Evolutionary conservation across 2,113 vertebrate genomes (phyloP), one percentile per base, ranked within the genome.

Genomic region (Mobula hypostoma): DNA sequence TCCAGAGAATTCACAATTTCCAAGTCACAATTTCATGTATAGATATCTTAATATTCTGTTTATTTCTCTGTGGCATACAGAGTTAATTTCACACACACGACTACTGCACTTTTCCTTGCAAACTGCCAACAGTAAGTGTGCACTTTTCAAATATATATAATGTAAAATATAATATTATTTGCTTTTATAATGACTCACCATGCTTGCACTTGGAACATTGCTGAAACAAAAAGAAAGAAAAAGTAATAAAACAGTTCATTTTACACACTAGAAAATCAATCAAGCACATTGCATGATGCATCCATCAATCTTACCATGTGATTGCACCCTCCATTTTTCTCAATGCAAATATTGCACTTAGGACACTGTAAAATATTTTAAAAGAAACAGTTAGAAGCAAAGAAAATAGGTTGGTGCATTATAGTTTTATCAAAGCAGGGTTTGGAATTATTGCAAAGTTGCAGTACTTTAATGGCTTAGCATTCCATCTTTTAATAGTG

Each of bases 181-280:
- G 61, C 58, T 29, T 66, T 32, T 88, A 63, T 90, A 15, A 36
- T 83, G 94, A 96, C 97, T 98, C 96, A 99, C 99, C 99, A 83
- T 99, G 99, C 97, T 99, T 99, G 96, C 99, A 99, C 97, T 99
- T 99, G 96, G 99, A 99, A 97, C 99, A 99, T 99, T 99, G 99
- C 99, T 99, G 97, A 94, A 98, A 97, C 90, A 93, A 96, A 95
- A 94, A 96, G 94, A 94, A 97, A 32, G 94, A 94, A 95, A 95
- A 94, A 58, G 7, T 68, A 94, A 93, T 77, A 94, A 95, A 94
- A 94, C n/a, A 94, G 94, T 24, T 1, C 91, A 94, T 36, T 24
- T 21, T 36, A 32, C 48, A 40, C 72, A 79, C 12, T 94, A 29
- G 76, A 92, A 94, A 93, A 94, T 95, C 94, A 95, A 68, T 32